Evolutionary conservation across 53 echinoderm and acorn worm species (phyloP).

Genomic region (Antedon mediterranea): DNA sequence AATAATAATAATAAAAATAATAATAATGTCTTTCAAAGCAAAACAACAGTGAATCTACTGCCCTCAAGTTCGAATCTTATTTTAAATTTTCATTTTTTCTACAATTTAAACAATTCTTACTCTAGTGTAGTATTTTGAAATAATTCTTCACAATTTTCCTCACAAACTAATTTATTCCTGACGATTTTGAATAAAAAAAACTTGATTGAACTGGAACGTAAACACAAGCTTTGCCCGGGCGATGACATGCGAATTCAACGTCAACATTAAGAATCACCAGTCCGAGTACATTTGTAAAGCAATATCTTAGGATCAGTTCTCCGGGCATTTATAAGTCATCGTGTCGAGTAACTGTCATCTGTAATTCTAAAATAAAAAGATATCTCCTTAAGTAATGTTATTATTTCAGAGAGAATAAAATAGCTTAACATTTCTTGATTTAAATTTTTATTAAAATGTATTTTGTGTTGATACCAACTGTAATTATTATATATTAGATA

Average conservation of each 20-base stretch:
- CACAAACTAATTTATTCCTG: not conserved
- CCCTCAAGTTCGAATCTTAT: not conserved
- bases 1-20: too few relatives aligned
- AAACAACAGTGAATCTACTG: too few relatives aligned
- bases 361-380: not conserved
- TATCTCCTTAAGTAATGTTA: not conserved
- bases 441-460: too few relatives aligned
- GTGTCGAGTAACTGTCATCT: not conserved
- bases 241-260: not conserved
- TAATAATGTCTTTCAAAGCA: too few relatives aligned
- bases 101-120: not conserved
- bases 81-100: not conserved
- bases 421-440: not conserved
- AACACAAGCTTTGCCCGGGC: not conserved
- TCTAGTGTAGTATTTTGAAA: not conserved
- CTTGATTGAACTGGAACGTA: not conserved
- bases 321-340: not conserved
- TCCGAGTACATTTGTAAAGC: not conserved
- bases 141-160: not conserved
- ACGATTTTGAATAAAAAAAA: not conserved
- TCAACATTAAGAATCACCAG: not conserved
- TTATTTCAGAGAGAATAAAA: not conserved
- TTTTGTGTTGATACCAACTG: too few relatives aligned
- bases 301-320: not conserved
- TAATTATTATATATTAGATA: too few relatives aligned